phyloP scores from a whole-genome alignment of 2,797 vertebrate species.

The Nasua narica region DNA sequence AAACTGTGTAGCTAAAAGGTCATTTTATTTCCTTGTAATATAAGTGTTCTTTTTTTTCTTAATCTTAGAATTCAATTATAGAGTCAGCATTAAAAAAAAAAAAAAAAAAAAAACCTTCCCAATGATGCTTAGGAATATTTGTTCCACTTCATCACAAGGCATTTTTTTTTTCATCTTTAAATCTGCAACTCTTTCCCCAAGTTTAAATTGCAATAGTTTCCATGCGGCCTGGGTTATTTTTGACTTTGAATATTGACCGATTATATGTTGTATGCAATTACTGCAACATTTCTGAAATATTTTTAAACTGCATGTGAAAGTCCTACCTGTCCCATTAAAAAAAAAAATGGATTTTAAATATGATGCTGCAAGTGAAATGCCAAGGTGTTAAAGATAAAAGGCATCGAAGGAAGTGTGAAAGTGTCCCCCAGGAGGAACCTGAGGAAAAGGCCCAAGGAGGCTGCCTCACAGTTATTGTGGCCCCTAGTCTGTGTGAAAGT shows the following conservation, averaged over 20 bases:
- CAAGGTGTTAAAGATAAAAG: neutral
- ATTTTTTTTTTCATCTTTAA: neutral
- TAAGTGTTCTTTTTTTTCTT: slow-evolving; percentile 29
- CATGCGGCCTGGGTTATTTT: neutral
- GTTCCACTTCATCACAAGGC: neutral
- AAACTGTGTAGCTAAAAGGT: slow-evolving; percentile 62
- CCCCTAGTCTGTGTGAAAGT: neutral
- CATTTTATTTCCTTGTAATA: slow-evolving; percentile 55
- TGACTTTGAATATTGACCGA: neutral
- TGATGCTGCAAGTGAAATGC: neutral
- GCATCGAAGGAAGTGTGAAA: neutral
- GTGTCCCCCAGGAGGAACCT: neutral
- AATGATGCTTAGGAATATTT: neutral
- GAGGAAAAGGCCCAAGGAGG: neutral
- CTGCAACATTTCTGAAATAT: neutral
- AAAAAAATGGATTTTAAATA: neutral
- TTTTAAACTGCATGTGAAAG: neutral
- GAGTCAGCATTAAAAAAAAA: slow-evolving; percentile 43
- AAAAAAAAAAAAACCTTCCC: neutral
- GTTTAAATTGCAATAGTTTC: slow-evolving; percentile 7
- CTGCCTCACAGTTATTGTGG: rapidly evolving
- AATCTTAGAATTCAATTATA: slow-evolving; percentile 53
- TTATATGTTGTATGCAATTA: neutral
- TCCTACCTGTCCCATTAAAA: neutral
- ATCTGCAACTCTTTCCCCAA: neutral